These are phyloP conservation scores for Okapia johnstoni DNA, from an alignment of 2,113 vertebrate genomes.

Conservation along the genomic window DNA sequence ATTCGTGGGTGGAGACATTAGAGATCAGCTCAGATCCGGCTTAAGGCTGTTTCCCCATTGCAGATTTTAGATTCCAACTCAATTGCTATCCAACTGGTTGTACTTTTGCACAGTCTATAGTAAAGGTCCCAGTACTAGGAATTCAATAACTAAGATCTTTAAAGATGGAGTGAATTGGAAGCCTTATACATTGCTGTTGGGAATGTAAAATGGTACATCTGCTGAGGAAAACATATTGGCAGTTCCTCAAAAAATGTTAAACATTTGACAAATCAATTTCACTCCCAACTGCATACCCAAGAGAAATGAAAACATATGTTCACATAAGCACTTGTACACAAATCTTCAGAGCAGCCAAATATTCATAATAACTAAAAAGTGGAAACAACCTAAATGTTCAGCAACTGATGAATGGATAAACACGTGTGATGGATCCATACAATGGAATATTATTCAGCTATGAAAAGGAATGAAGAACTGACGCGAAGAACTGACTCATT, in stretches of 20 bases:
- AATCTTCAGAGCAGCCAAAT: background rate
- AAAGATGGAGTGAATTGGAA: background rate
- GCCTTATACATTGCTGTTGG: background rate
- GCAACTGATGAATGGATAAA: background rate
- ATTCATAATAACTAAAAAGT: background rate
- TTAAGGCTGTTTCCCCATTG: background rate
- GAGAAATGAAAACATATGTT: constrained; percentile 1
- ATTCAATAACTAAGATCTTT: background rate
- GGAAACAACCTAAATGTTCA: background rate
- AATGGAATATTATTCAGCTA: background rate
- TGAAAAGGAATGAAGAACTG: background rate
- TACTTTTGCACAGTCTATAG: background rate
- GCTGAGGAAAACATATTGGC: background rate
- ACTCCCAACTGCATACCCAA: background rate
- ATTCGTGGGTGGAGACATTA: background rate
- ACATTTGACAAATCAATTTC: background rate
- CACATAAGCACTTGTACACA: background rate
- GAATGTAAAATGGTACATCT: background rate
- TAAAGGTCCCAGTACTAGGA: background rate
- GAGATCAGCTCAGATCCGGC: background rate
- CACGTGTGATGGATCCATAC: background rate
- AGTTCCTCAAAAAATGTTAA: background rate
- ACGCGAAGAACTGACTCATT: background rate
- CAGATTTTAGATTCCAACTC: background rate
- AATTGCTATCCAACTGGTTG: background rate